A percentile compares a stretch with the other conserved stretches of the same genome.
These are phyloP conservation scores for Hydractinia symbiolongicarpus DNA, from an alignment of 30 jellyfish, hydroid and myxozoan genomes.

Conservation along the genomic window DNA sequence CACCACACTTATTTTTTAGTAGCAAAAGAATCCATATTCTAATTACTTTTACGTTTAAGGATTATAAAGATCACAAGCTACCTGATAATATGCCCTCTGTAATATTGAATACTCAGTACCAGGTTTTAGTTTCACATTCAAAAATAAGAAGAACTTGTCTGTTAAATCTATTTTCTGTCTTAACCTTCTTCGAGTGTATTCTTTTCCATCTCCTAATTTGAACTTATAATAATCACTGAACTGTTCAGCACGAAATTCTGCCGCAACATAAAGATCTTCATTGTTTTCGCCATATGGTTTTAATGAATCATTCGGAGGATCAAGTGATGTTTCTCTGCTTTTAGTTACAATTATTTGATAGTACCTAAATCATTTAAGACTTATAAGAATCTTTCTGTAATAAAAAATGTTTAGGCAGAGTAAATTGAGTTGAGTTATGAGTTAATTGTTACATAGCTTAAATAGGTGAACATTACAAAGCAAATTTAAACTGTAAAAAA, in stretches of 20 bases:
- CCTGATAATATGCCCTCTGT: slow-evolving; percentile 45
- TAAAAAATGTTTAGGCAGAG: no score
- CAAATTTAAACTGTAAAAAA: no score
- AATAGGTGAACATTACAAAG: no score
- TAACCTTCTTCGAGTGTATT: slow-evolving; percentile 4
- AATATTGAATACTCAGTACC: slow-evolving; percentile 46
- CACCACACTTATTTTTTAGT: no score
- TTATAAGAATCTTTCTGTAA: not conserved
- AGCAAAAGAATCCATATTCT: no score
- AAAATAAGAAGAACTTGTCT: slow-evolving; percentile 22
- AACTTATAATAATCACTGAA: not conserved
- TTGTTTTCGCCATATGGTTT: slow-evolving; percentile 24
- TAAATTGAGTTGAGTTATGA: no score
- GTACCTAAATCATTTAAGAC: slow-evolving; percentile 17
- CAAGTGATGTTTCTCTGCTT: not conserved
- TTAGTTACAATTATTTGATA: slow-evolving; percentile 55
- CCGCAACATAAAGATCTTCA: slow-evolving; percentile 61
- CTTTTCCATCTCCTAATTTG: slow-evolving; percentile 72
- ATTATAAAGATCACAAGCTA: not conserved
- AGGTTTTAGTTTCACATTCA: slow-evolving; percentile 42
- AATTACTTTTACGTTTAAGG: no score
- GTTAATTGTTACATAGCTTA: no score
- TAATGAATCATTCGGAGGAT: slow-evolving; percentile 11
- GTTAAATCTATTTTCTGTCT: slow-evolving; percentile 3
- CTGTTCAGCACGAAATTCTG: slow-evolving; percentile 36